Base-by-base conservation (phyloP, 2,797 vertebrate species). In the Lates japonicus region DNA sequence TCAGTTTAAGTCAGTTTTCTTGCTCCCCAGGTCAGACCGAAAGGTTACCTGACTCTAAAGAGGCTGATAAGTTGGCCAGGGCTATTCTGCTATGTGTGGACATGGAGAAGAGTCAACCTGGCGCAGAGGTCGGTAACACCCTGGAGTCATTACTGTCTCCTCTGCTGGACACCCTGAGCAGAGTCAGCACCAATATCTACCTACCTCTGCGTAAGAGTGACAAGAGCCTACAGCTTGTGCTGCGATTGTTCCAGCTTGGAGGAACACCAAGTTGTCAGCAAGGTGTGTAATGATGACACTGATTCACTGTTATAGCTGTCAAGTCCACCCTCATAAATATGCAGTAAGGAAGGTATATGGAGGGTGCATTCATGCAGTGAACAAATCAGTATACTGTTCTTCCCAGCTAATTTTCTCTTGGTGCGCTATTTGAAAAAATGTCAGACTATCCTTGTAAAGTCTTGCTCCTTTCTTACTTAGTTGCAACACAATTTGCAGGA, bases 141-240 rank as follows among this genome's bases (percentile, higher is more conserved):
- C 79, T 98, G 88, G 94, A 96, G 92, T 77, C 90, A 42, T 92
- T 98, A 74, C 90, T 99, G 74, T 93, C 93, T 80, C 97, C 97
- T 20, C 95, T 98, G 76, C 90, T 98, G 93, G 97, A 97, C 82
- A 94, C 96, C 42, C 94, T 99, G 81, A 93, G 92, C 90, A 95
- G 96, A 93, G 92, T 98, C 76, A 93, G 96, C 88, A 96, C 97
- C 85, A 97, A 96, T 71, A 94, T 96, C 82, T 99, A 99, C 94
- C 84, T 98, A 90, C 96, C 97, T 55, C 81, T 96, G 78, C 90
- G 92, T 61, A 98, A 97, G 95, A 91, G 96, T 4, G 97, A 99
- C 94, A 96, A 96, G 94, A 96, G 97, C 92, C 95, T 99, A 83
- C 97, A 99, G 94, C 91, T 99, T 42, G 66, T 97, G 84, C 88